These are phyloP conservation scores for Dolichotis patagonum DNA, from an alignment of 2,113 vertebrate genomes.

Conservation along the genomic window DNA sequence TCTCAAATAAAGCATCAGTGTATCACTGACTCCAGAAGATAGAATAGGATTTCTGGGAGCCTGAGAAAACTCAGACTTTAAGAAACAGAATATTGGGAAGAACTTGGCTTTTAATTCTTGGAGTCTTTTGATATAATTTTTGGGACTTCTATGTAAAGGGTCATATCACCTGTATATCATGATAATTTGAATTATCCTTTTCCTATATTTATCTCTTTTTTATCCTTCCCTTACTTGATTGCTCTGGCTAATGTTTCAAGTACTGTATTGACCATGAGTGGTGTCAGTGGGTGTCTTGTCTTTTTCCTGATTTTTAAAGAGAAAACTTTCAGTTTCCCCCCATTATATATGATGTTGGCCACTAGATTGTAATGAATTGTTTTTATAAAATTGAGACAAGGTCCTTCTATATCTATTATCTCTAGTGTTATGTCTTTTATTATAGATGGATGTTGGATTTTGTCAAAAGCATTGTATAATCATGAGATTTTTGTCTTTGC, in stretches of 20 bases:
- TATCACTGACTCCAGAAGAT: background rate
- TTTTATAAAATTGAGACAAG: background rate
- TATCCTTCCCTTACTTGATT: background rate
- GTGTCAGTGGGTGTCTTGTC: background rate
- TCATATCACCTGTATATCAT: background rate
- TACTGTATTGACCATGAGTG: background rate
- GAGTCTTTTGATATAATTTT: background rate
- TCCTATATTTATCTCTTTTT: background rate
- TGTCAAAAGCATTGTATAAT: background rate
- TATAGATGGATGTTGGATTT: background rate
- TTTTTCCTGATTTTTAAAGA: background rate
- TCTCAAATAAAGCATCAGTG: background rate
- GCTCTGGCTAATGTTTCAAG: background rate
- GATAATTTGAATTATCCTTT: background rate
- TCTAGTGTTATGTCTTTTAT: background rate
- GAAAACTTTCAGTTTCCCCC: background rate
- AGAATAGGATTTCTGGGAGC: background rate
- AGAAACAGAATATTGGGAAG: background rate
- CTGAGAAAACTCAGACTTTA: background rate
- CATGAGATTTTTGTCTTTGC: background rate
- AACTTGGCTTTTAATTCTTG: background rate
- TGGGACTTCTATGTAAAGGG: background rate
- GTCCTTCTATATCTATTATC: background rate
- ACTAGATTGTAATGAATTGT: background rate
- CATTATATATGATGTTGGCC: background rate